Conservation (phyloP, 2,113 vertebrate species). For the Ginglymostoma cirratum region DNA sequence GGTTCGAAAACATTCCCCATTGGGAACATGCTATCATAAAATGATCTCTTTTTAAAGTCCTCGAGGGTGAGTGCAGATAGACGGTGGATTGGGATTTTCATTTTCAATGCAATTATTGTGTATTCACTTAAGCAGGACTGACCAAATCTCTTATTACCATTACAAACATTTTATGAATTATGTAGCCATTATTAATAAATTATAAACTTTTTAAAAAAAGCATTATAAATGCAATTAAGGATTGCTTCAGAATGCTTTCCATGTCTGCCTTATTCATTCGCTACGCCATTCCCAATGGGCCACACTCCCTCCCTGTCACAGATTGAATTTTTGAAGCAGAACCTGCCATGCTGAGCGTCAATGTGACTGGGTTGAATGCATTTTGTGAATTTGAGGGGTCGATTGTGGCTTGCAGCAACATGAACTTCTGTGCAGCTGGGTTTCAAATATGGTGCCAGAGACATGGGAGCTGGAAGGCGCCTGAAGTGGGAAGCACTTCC, state of each 20-base stretch:
- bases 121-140: constrained; percentile 10
- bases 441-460: too few species aligned
- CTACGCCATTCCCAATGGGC: not conserved
- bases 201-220: constrained; percentile 28
- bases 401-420: too few species aligned
- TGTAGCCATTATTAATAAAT: constrained; percentile 28
- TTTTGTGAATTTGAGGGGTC: not conserved
- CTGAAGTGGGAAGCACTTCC: too few species aligned
- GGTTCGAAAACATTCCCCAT: not conserved
- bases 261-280: not conserved
- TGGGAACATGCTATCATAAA: not conserved
- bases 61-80: not conserved
- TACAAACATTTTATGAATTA: constrained; percentile 13
- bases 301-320: not conserved
- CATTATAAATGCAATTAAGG: constrained; percentile 32
- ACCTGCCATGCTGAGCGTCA: not conserved
- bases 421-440: too few species aligned
- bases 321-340: not conserved
- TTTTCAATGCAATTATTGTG: not conserved
- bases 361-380: not conserved
- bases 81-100: not conserved
- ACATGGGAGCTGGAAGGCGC: too few species aligned
- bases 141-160: not conserved
- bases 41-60: not conserved
- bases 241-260: constrained; percentile 6